Base-by-base conservation (phyloP, 2,888 invertebrate genomes). In the Venusia cambrica region DNA sequence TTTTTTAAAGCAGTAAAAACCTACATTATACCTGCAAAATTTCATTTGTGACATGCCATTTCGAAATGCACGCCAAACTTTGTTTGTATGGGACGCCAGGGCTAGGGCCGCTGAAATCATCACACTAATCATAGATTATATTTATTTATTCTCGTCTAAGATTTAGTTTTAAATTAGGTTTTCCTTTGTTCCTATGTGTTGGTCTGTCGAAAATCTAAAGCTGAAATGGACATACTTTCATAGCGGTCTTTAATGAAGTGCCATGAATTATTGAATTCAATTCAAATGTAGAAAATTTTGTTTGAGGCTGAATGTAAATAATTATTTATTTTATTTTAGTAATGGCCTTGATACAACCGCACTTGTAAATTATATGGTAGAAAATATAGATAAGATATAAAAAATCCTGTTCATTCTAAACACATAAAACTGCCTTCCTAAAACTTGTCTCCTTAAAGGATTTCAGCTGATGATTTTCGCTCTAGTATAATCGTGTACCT, bases 41-140 rank as follows among this genome's bases (percentile, higher is more conserved):
- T n/a, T n/a, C n/a, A n/a, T n/a, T n/a, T n/a, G n/a, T n/a, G n/a
- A n/a, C n/a, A n/a, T n/a, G n/a, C n/a, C n/a, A n/a, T n/a, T n/a
- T n/a, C n/a, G n/a, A n/a, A n/a, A n/a, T n/a, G n/a, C n/a, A n/a
- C n/a, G n/a, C n/a, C n/a, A n/a, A n/a, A n/a, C n/a, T n/a, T n/a
- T n/a, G n/a, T n/a, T n/a, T n/a, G n/a, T n/a, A n/a, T n/a, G n/a
- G n/a, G n/a, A n/a, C n/a, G n/a, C n/a, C n/a, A n/a, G n/a, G n/a
- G n/a, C n/a, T n/a, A n/a, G n/a, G n/a, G n/a, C n/a, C n/a, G n/a
- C n/a, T n/a, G 66, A 62, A 55, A 75, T 70, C 84, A 84, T 83
- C 83, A 81, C 84, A 84, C 57, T 79, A 73, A 68, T 59, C 54
- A 35, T 72, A 76, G 58, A 73, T 50, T 78, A 71, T 73, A 70